phyloP scores from a whole-genome alignment of 92 coral and sea anemone genomes.

The Epizoanthus scotinus region DNA sequence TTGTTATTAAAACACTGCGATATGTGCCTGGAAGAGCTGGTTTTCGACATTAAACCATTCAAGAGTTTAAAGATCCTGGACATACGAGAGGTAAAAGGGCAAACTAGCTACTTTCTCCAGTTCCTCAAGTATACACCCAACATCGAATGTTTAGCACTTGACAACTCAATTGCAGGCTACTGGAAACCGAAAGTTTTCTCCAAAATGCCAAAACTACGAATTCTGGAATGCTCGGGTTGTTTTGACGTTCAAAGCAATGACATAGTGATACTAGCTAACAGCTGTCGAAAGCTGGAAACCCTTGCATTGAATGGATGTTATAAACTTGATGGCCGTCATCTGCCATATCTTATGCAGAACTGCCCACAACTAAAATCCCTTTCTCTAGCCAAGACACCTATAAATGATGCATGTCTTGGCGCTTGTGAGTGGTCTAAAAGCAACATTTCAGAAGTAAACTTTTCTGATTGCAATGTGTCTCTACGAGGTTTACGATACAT shows the following conservation, averaged over 20 bases:
- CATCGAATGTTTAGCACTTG: conserved; percentile 71
- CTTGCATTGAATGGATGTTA: conserved; percentile 73
- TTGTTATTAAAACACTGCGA: conserved; percentile 28
- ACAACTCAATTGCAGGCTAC: conserved; percentile 62
- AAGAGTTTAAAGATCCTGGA: conserved; percentile 25
- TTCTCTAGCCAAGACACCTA: conserved; percentile 70
- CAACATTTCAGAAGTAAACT: conserved; percentile 26
- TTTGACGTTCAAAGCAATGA: conserved; percentile 64
- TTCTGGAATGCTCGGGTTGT: conserved; percentile 75
- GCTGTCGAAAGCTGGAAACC: conserved; percentile 64
- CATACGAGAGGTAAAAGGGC: conserved; percentile 26
- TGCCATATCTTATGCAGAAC: conserved; percentile 58
- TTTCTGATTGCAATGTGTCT: conserved; percentile 22
- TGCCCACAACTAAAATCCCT: conserved; percentile 59
- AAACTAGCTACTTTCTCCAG: conserved; percentile 13
- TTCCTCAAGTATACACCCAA: conserved; percentile 46
- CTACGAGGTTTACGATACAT: conserved; percentile 1
- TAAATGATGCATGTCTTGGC: conserved; percentile 51
- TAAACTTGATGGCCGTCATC: conserved; percentile 52
- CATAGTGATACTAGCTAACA: conserved; percentile 53
- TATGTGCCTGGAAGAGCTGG: not conserved
- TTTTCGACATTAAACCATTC: conserved; percentile 24
- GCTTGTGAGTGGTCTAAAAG: conserved; percentile 50
- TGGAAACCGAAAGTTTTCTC: conserved; percentile 65
- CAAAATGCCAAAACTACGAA: conserved; percentile 57